Evolutionary conservation across 2,113 vertebrate species (phyloP).

Genomic region (Symphodus melops): DNA sequence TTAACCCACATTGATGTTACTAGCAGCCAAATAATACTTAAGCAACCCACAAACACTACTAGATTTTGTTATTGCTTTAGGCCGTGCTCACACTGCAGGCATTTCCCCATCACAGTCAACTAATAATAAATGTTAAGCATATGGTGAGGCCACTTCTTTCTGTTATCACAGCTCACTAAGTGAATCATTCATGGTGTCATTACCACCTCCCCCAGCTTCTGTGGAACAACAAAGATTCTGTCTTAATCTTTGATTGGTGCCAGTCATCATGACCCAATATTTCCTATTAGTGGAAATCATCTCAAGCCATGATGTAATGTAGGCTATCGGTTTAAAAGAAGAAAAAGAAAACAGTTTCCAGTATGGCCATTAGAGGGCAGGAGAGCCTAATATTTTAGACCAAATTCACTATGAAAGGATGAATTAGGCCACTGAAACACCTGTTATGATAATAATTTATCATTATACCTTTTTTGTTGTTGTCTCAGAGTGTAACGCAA

Average conservation of each 20-base stretch:
- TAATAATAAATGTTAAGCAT: slow-evolving; percentile 55
- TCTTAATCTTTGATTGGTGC: slow-evolving; percentile 63
- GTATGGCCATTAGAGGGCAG: slow-evolving; percentile 65
- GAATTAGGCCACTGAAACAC: background rate
- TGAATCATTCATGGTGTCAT: slow-evolving; percentile 39
- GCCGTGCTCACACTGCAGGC: slow-evolving; percentile 20
- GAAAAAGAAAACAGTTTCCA: background rate
- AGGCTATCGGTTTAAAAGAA: background rate
- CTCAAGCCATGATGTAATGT: slow-evolving; percentile 79
- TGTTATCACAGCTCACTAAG: slow-evolving; percentile 8
- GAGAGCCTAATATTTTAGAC: slow-evolving; percentile 39
- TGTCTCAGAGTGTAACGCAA: background rate
- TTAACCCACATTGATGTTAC: slow-evolving; percentile 20
- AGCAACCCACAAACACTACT: slow-evolving; percentile 7
- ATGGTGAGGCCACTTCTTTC: slow-evolving; percentile 24
- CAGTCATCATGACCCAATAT: slow-evolving; percentile 74
- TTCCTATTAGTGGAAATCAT: slow-evolving; percentile 67
- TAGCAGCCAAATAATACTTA: slow-evolving; percentile 11
- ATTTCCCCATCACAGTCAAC: slow-evolving; percentile 13
- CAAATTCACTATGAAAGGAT: background rate
- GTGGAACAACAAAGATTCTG: slow-evolving; percentile 51
- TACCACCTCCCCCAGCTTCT: slow-evolving; percentile 39
- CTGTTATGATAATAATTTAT: background rate
- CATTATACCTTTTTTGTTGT: background rate
- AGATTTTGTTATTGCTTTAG: slow-evolving; percentile 30